Evolutionary conservation across 35 echinoderm and acorn worm genomes (phyloP).

Genomic region (Apostichopus californicus): DNA sequence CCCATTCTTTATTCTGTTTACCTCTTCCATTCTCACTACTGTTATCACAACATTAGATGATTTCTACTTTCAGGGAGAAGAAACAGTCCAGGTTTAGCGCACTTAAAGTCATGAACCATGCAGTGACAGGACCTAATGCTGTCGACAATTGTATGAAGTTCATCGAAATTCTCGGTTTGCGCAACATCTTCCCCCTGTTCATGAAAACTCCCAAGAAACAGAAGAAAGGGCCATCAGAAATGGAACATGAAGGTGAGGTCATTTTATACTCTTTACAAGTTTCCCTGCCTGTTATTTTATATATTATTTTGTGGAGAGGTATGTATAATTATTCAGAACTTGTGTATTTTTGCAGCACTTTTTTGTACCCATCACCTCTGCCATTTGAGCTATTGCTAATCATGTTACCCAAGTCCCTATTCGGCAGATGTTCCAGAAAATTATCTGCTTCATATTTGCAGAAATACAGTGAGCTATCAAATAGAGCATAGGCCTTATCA

Average conservation of each 20-base stretch:
- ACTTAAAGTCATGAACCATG: constrained; percentile 94
- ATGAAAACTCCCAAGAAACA: constrained; percentile 95
- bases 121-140: constrained; percentile 85
- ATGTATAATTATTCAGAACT: too few species aligned
- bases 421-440: too few species aligned
- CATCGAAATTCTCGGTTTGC: constrained; percentile 93
- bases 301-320: too few species aligned
- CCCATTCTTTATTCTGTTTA: too few species aligned
- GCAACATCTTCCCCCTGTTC: constrained; percentile 94
- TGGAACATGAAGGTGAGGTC: constrained; percentile 92
- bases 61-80: constrained; percentile 77
- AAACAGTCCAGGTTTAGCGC: constrained; percentile 93
- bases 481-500: too few species aligned
- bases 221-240: constrained; percentile 76
- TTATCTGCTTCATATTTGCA: too few species aligned
- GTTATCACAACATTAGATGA: too few species aligned
- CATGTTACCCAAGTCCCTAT: neutral
- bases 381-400: neutral
- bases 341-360: too few species aligned
- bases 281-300: too few species aligned
- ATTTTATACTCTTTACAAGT: neutral
- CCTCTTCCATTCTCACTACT: too few species aligned
- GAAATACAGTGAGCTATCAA: too few species aligned
- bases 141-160: constrained; percentile 97
- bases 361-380: too few species aligned